These are phyloP conservation scores for Drosophila sulfurigaster DNA, from an alignment of 1,140 invertebrate species.

Conservation along the genomic window DNA sequence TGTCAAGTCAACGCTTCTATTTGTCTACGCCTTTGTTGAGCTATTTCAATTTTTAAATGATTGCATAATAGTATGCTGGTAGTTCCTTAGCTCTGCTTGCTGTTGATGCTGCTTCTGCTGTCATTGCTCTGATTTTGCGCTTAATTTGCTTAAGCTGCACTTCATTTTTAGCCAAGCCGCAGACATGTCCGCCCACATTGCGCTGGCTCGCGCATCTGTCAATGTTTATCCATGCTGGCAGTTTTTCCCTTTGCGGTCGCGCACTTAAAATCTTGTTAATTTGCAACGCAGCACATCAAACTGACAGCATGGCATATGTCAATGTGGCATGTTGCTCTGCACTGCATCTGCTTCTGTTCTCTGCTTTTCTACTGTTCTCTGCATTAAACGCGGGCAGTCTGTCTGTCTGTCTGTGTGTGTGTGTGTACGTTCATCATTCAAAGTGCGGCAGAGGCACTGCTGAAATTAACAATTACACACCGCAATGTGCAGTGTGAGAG, in stretches of 20 bases:
- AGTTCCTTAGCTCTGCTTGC: conserved; percentile 24
- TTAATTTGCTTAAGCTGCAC: conserved; percentile 81
- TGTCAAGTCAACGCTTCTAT: neutral
- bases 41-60: conserved; percentile 68
- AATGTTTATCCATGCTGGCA: conserved; percentile 66
- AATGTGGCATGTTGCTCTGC: conserved; percentile 31
- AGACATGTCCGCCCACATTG: neutral
- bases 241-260: conserved; percentile 52
- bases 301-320: conserved; percentile 54
- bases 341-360: neutral
- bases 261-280: conserved; percentile 76
- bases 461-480: conserved; percentile 79
- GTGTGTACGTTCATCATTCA: conserved; percentile 53
- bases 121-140: conserved; percentile 69
- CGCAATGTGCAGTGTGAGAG: conserved; percentile 51
- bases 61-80: conserved; percentile 62
- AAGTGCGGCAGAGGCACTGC: conserved; percentile 41
- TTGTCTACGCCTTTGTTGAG: conserved; percentile 29
- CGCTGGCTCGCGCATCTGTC: conserved; percentile 36
- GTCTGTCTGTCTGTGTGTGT: too few relatives aligned
- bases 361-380: neutral
- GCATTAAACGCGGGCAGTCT: conserved; percentile 18
- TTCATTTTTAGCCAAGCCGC: conserved; percentile 60
- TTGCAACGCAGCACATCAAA: conserved; percentile 74
- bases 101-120: conserved; percentile 8